Evolutionary conservation across 2,888 invertebrate species (phyloP).

Genomic region (Chalcosyrphus nemorum): DNA sequence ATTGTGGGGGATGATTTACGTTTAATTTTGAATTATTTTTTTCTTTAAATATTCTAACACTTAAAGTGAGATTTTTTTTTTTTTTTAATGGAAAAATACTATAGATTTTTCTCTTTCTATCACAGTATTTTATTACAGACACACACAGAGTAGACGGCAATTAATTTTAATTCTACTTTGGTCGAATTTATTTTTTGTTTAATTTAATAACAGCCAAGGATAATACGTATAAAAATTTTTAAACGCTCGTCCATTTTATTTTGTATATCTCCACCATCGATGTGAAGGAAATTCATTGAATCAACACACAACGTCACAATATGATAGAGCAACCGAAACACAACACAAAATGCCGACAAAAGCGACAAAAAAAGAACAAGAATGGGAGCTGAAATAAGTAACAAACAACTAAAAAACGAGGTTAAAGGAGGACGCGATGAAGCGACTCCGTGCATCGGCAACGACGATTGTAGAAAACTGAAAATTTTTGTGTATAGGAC

Average conservation of each 20-base stretch:
- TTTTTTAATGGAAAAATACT: conserved; percentile 19
- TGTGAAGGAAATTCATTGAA: conserved; percentile 49
- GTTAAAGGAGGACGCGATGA: conserved; percentile 52
- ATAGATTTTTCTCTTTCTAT: conserved; percentile 53
- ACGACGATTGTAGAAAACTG: conserved; percentile 69
- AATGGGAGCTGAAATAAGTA: conserved; percentile 58
- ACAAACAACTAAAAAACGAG: conserved; percentile 60
- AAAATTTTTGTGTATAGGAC: conserved; percentile 64
- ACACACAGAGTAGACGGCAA: conserved; percentile 19
- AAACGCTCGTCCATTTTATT: conserved; percentile 71
- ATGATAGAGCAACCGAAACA: conserved; percentile 49
- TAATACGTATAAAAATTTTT: conserved; percentile 61
- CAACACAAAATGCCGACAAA: conserved; percentile 57
- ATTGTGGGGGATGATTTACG: conserved; percentile 63
- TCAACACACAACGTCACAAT: conserved; percentile 57
- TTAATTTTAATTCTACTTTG: conserved; percentile 9
- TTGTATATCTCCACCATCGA: conserved; percentile 40
- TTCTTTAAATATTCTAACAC: neutral
- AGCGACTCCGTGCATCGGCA: conserved; percentile 65
- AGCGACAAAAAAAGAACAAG: conserved; percentile 54
- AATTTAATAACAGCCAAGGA: conserved; percentile 59
- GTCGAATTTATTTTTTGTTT: conserved; percentile 27
- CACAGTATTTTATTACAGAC: conserved; percentile 43
- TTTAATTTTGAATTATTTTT: conserved; percentile 44
- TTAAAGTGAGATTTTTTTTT: conserved; percentile 17